A percentile compares a stretch with the other conserved stretches of the same genome.
phyloP scores from a whole-genome alignment of 2,113 vertebrate species.

The Mustela nigripes region DNA sequence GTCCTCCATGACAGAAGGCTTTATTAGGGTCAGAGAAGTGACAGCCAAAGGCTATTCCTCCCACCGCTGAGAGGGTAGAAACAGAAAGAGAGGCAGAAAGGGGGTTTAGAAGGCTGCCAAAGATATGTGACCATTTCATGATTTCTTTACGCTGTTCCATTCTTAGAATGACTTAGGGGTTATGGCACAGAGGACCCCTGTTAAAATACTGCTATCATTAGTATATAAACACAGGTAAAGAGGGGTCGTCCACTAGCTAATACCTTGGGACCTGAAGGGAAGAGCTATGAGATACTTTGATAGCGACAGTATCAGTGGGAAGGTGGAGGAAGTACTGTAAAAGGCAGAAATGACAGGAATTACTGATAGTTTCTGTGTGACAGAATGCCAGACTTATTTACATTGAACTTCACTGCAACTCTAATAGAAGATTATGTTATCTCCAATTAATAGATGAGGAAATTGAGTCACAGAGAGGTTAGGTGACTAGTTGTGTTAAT shows the following conservation, averaged over 20 bases:
- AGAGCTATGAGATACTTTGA: background rate
- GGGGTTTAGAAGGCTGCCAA: background rate
- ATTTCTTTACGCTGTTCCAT: background rate
- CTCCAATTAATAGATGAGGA: constrained; percentile 37
- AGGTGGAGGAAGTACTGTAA: background rate
- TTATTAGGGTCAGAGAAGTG: background rate
- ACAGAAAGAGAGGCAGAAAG: constrained; percentile 35
- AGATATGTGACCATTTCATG: background rate
- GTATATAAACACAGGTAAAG: background rate
- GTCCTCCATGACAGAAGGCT: background rate
- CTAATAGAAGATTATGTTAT: background rate
- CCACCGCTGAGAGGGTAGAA: background rate
- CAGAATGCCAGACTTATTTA: background rate
- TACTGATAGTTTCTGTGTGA: background rate
- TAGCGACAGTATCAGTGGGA: background rate
- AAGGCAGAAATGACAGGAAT: constrained; percentile 37
- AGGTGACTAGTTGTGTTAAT: background rate
- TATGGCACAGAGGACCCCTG: background rate
- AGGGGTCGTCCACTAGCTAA: background rate
- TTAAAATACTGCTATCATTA: background rate
- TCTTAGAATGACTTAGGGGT: background rate
- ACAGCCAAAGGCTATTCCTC: background rate
- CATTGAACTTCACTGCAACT: background rate
- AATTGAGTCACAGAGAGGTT: background rate
- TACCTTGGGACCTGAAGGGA: background rate